Percentiles rank a stretch among this genome's conserved stretches.
These are phyloP conservation scores for Cyclura pinguis DNA, from an alignment of 2,797 vertebrate species.

Conservation along the genomic window DNA sequence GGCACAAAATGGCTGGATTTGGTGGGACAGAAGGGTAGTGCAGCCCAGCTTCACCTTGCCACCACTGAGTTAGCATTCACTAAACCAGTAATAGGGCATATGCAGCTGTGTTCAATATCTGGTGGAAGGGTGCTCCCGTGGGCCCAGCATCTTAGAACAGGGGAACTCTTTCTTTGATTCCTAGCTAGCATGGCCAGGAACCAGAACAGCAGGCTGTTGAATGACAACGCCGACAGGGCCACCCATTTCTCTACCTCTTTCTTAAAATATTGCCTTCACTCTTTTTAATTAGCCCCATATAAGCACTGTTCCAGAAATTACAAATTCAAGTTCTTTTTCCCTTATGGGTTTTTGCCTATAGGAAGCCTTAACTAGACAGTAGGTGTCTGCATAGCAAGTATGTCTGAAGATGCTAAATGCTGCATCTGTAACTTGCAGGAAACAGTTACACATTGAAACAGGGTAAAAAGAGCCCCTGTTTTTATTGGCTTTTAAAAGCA, in stretches of 20 bases:
- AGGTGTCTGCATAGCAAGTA: neutral
- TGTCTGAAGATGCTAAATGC: neutral
- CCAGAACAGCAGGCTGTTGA: neutral
- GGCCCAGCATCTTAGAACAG: neutral
- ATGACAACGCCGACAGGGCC: neutral
- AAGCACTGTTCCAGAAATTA: neutral
- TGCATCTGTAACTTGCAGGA: neutral
- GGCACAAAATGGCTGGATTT: conserved; percentile 9
- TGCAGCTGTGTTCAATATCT: neutral
- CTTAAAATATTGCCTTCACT: neutral
- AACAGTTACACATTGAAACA: neutral
- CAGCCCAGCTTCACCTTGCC: neutral
- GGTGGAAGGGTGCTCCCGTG: neutral
- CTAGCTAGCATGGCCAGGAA: neutral
- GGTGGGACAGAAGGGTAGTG: neutral
- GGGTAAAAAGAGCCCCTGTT: neutral
- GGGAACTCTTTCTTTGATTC: neutral
- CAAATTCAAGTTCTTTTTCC: neutral
- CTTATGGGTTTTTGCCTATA: neutral
- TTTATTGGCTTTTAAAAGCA: neutral
- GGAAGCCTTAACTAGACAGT: neutral
- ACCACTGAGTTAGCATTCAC: neutral
- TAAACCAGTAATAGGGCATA: neutral
- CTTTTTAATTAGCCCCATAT: neutral
- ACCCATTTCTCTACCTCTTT: neutral